Evolutionary conservation across 2,888 invertebrate species (phyloP), one percentile per base, ranked within the genome.

Genomic region (Leptinotarsa haldemani): DNA sequence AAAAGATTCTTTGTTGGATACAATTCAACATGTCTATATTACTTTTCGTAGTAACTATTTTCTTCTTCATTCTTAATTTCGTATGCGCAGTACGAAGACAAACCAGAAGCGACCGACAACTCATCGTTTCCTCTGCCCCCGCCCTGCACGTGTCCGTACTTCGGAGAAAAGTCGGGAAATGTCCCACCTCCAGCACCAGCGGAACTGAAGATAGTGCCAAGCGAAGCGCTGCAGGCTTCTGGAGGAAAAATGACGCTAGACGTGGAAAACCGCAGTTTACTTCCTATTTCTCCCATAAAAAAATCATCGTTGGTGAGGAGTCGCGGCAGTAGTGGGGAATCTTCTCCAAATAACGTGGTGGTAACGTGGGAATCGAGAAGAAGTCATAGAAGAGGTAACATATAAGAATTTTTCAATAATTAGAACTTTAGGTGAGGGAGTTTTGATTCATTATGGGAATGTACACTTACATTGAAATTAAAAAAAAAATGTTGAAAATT

Each of bases 101-200:
- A 75, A 68, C 76, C 71, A 64, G 79, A 79, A 74, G 82, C 82
- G 3, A 79, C 79, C 20, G 86, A 85, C 76, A 83, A 77, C 73
- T 81, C 65, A n/a, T 16, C 82, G 58, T 86, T 92, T 30, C 88
- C 91, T 12, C 84, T 94, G 53, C 94, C 94, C 4, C 93, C 94
- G 0, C 94, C 94, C 0, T 95, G 94, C 85, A 94, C 94, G 0
- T 94, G 95, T 82, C 94, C 94, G 0, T 95, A 95, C 82, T 94
- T 95, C 82, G 94, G 95, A 0, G 91, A 93, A 2, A 90, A 92
- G 22, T 86, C 90, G 78, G 89, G 91, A 73, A 89, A 80, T 80
- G 88, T 69, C 3, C 73, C 77, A 30, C 63, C 75, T 4, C 77
- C 77, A 4, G 76, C 80, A 9, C 78, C 80, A 1, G 74, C 74